Conservation (phyloP, 2,113 vertebrate species). For the Atrichornis clamosus region DNA sequence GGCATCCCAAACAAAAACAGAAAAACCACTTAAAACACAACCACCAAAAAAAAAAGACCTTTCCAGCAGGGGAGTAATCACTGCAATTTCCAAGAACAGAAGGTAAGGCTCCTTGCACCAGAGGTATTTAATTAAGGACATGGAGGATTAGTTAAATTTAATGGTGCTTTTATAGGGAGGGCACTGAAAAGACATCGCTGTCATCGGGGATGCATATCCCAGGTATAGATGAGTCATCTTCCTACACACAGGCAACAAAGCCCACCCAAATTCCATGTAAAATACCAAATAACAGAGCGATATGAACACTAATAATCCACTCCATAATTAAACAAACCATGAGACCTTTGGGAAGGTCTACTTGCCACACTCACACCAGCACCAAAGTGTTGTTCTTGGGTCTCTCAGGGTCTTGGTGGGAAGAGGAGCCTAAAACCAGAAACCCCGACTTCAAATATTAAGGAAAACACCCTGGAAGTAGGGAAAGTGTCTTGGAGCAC, state of each 20-base stretch:
- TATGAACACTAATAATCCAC: neutral
- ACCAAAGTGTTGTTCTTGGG: neutral
- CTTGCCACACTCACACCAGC: neutral
- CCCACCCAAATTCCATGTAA: neutral
- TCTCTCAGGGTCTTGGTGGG: neutral
- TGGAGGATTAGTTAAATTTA: slow-evolving; percentile 18
- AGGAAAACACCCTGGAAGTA: neutral
- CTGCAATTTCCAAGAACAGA: slow-evolving; percentile 33
- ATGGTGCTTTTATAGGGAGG: neutral
- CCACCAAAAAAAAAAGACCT: neutral
- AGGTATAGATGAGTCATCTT: neutral
- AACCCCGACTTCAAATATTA: neutral
- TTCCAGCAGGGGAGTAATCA: slow-evolving; percentile 46
- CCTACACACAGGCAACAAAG: neutral
- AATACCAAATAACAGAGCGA: accelerated
- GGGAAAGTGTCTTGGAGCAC: neutral
- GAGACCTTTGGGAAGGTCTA: neutral
- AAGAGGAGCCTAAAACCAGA: neutral
- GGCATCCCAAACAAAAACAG: neutral
- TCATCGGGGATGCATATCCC: neutral
- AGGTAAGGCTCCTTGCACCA: slow-evolving; percentile 37
- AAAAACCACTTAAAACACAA: neutral
- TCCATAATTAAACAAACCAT: neutral
- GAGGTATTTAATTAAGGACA: slow-evolving; percentile 61
- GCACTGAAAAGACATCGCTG: neutral